phyloP scores from a whole-genome alignment of 2,888 invertebrate species.

The Linnaemya vulpina region DNA sequence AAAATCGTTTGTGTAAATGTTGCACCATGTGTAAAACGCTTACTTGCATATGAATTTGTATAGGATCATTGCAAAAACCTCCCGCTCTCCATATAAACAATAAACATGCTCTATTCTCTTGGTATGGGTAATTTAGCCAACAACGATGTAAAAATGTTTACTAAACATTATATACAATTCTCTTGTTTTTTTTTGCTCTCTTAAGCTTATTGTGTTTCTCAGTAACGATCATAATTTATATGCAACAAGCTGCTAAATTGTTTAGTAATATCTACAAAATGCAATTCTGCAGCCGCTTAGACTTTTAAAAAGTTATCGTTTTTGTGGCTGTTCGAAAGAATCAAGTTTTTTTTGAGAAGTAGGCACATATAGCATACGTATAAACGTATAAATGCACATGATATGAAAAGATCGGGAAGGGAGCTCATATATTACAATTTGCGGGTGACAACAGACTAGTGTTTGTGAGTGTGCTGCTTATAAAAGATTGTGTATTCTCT shows the following conservation, averaged over 20 bases:
- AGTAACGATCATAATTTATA: background rate
- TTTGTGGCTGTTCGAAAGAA: constrained; percentile 20
- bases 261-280: constrained; percentile 57
- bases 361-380: too few relatives aligned
- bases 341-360: constrained; percentile 27
- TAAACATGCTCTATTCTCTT: constrained; percentile 3
- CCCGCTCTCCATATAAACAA: background rate
- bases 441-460: constrained; percentile 40
- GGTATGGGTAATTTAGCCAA: background rate
- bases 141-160: background rate
- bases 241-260: constrained; percentile 51
- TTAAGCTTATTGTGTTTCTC: background rate
- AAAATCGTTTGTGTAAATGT: background rate
- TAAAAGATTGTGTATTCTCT: constrained; percentile 32
- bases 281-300: constrained; percentile 56
- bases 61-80: background rate
- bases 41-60: background rate
- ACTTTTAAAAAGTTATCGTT: constrained; percentile 38
- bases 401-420: background rate
- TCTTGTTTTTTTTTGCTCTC: background rate
- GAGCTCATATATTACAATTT: constrained; percentile 34
- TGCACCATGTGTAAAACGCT: background rate
- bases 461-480: constrained; percentile 22
- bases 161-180: background rate
- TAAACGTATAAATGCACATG: too few relatives aligned